These are phyloP conservation scores for Pteruthius melanotis DNA, from an alignment of 2,113 vertebrate genomes.

Conservation along the genomic window DNA sequence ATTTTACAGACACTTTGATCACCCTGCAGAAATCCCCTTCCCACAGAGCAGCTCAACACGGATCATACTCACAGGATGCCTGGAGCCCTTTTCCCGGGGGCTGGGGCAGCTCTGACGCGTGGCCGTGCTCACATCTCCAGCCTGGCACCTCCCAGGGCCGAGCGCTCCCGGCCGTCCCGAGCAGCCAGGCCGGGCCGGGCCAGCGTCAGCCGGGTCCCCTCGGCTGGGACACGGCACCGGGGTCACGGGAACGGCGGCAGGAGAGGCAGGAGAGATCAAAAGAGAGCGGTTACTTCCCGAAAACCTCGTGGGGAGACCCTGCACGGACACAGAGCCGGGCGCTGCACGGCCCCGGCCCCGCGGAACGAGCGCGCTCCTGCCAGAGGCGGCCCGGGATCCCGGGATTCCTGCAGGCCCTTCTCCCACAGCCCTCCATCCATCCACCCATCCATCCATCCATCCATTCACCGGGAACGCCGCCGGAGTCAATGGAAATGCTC, in stretches of 20 bases:
- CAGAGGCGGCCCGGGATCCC: not conserved
- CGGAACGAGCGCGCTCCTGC: not conserved
- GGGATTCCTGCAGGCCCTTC: not conserved
- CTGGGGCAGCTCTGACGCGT: accelerated
- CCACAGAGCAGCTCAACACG: accelerated
- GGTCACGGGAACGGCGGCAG: not conserved
- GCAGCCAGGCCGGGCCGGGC: accelerated
- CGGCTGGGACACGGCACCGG: not conserved
- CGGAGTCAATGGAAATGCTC: slow-evolving; percentile 14
- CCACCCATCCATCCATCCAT: accelerated
- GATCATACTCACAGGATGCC: not conserved
- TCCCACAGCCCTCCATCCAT: not conserved
- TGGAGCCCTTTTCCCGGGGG: not conserved
- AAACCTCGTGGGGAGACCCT: accelerated
- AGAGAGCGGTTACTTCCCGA: not conserved
- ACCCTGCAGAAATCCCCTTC: not conserved
- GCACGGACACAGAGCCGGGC: accelerated
- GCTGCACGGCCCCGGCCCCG: not conserved
- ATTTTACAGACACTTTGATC: accelerated
- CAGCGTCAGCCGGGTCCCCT: not conserved
- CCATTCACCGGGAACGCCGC: not conserved
- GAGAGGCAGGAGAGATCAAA: not conserved
- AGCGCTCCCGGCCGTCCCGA: not conserved
- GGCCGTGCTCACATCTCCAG: not conserved
- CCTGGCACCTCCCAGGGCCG: accelerated